Conservation (phyloP, 2,888 invertebrate genomes). For the Pterostichus niger region DNA sequence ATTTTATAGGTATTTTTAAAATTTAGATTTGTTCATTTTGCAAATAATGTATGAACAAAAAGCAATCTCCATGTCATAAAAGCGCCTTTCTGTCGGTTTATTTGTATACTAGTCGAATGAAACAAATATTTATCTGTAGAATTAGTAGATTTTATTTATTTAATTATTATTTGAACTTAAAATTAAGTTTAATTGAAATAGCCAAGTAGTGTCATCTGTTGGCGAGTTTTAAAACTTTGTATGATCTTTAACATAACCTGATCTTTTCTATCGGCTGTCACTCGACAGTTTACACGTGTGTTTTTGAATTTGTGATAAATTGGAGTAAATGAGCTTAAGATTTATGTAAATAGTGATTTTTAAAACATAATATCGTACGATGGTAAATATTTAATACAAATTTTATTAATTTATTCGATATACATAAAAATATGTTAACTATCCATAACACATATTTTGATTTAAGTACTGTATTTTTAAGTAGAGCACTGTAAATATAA, state of each 20-base stretch:
- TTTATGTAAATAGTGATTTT: background rate
- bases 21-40: too few species aligned
- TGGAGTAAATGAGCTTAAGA: slow-evolving; percentile 18
- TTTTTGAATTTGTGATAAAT: background rate
- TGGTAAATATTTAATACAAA: slow-evolving; percentile 17
- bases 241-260: slow-evolving; percentile 49
- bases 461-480: background rate
- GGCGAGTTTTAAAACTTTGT: background rate
- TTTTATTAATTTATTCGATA: background rate
- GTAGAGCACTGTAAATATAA: background rate
- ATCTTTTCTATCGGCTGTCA: slow-evolving; percentile 44
- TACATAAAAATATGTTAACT: slow-evolving; percentile 26
- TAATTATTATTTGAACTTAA: too few species aligned
- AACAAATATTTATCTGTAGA: too few species aligned
- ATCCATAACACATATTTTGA: background rate
- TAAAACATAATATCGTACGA: background rate
- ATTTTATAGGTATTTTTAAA: too few species aligned
- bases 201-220: slow-evolving; percentile 23
- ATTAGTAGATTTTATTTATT: too few species aligned
- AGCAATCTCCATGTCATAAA: too few species aligned
- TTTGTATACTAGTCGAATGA: too few species aligned
- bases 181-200: background rate
- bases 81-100: too few species aligned
- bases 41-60: too few species aligned
- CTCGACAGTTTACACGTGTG: slow-evolving; percentile 58